Base-by-base conservation (phyloP, 1,140 invertebrate genomes). In the Potamilus streckersoni region DNA sequence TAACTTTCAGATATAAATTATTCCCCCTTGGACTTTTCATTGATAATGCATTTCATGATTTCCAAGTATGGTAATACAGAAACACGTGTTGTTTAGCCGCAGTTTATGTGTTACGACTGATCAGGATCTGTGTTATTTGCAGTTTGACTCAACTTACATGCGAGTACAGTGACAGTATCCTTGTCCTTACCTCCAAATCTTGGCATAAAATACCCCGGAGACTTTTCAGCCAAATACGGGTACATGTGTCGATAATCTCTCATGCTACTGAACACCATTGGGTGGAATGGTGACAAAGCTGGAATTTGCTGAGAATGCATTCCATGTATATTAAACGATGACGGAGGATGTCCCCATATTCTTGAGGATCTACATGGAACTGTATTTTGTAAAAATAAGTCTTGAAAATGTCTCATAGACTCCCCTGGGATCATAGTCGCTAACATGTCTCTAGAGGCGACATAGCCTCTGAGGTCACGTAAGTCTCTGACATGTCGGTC, bases 221-320 rank as follows among this genome's bases (percentile, higher is more conserved):
- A 77, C 55, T 70, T 66, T 60, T 77, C 75, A 19, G 75, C 66
- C 17, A 73, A 68, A 57, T 72, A 77, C 5, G 75, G 75, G 65
- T 77, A 77, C 59, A 77, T 68, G n/a, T 77, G 70, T 68, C 75
- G 20, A 19, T 73, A 66, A 19, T 77, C 75, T 5, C 75, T 63
- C 5, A 31, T 71, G 2, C 69, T 71, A 58, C 67, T 71, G 55
- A 77, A 19, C 59, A 77, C 23, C 75, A 77, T 77, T 15, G 75
- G 75, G 65, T 77, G 75, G 17, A 77, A n/a, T 31, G 68, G 69
- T 17, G 75, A 65, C 17, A 63, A 62, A 2, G 68, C 23, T 8
- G 69, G 57, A 70, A 77, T 77, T 63, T 71, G 75, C 12, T 59
- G 55, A 23, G 67, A 57, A 8, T 63, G 70, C 23, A 67, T 72